These are phyloP conservation scores for Prunella strophiata DNA, from an alignment of 2,797 vertebrate species.

Conservation along the genomic window DNA sequence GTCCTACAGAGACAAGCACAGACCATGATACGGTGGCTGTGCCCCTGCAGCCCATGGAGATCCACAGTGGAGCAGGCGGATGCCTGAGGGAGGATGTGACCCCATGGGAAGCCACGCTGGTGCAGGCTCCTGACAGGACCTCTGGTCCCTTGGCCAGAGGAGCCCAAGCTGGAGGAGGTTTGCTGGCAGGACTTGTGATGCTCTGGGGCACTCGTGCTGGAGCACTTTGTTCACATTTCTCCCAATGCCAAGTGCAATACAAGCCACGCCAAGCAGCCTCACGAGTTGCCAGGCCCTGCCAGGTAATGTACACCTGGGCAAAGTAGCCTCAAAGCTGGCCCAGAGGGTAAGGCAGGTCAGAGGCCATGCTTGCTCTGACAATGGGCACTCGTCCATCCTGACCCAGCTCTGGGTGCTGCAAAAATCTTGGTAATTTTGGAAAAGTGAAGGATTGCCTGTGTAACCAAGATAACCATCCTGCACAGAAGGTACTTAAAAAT, in stretches of 20 bases:
- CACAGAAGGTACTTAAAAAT: not conserved
- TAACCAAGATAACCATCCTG: not conserved
- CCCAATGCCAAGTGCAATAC: rapidly evolving
- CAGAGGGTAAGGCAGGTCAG: not conserved
- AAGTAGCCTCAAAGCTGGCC: not conserved
- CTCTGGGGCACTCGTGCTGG: not conserved
- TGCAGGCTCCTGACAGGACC: not conserved
- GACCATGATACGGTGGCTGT: not conserved
- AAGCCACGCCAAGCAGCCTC: not conserved
- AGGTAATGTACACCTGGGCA: not conserved
- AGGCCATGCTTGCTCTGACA: not conserved
- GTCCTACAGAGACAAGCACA: not conserved
- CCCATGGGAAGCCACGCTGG: rapidly evolving
- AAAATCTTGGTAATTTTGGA: not conserved
- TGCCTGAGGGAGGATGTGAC: not conserved
- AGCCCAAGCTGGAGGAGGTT: not conserved
- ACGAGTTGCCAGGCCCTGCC: not conserved
- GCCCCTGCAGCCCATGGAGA: not conserved
- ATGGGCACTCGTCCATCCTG: not conserved
- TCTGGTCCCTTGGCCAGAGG: not conserved
- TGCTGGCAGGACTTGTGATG: not conserved
- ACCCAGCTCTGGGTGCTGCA: not conserved
- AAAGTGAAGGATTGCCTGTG: not conserved
- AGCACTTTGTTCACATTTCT: not conserved
- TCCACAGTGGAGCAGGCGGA: not conserved